Evolutionary conservation across 2,797 vertebrate genomes (phyloP), one percentile per base, ranked within the genome.

Genomic region (Pseudochirops cupreus): DNA sequence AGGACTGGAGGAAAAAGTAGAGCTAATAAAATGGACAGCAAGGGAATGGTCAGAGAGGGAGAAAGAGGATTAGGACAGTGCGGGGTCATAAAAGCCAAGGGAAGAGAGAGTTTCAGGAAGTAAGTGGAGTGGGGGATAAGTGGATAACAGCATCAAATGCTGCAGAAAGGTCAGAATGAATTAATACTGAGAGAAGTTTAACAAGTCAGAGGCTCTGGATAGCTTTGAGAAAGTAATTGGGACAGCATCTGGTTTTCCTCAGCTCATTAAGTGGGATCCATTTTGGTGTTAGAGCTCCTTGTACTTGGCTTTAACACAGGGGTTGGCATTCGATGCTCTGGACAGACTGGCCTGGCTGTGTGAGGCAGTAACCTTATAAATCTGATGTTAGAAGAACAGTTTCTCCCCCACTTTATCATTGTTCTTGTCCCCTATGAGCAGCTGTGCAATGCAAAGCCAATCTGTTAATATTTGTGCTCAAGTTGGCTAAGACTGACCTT

Each of bases 371-470:
- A 39, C n/a, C 46, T 21, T 92, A 0, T 58, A 21, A 95, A n/a
- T 57, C 0, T 1, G 50, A 52, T 39, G 4, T 16, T n/a, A 10
- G 62, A 67, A 82, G 28, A 56, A 90, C 26, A 94, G 29, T 90
- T 89, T 89, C n/a, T 91, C 31, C 90, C 91, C 39, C 39, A 21
- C 33, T 57, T 4, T 13, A 56, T 93, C 95, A 62, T 56, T 7
- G 31, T 54, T 94, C 82, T 50, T 91, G 89, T 3, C 1, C 31
- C 95, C 90, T 62, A 5, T 89, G 91, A 28, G 54, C 89, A 93
- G 28, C 93, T 56, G 52, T 53, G 92, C 90, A 26, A n/a, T 92
- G 93, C 55, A 26, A 33, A 52, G 14, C 92, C 7, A 57, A 97
- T 92, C 59, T 93, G 57, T 59, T 74, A 39, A 92, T 56, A 13